Base-by-base conservation (phyloP, 2,888 invertebrate species). In the Sympetrum striolatum region DNA sequence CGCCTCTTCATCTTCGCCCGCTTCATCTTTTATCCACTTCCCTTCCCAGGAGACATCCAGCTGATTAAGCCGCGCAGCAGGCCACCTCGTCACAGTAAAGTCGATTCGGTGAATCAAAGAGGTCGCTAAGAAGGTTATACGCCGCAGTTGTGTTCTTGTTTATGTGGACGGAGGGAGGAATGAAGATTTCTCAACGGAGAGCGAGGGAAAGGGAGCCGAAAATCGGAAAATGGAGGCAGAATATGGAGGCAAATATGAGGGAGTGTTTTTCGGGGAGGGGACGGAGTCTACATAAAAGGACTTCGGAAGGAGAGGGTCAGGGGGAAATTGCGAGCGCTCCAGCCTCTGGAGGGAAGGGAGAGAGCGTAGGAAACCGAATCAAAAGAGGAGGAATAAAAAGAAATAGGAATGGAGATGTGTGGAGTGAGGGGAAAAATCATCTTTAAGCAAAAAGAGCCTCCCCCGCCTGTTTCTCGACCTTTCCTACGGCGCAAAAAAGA, bases 31-130 rank as follows among this genome's bases (percentile, higher is more conserved):
- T 73, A 73, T 73, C 73, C 25, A 64, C 64, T 64, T 64, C 22
- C 39, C 37, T 60, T 64, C 86, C 60, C n/a, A 25, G 86, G 37
- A 37, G 86, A 60, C 60, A 37, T 37, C 60, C 60, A 15, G 86
- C 86, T 86, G 86, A 86, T 86, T 86, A 86, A 86, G 60, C 39
- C 86, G 25, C 82, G 22, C 82, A 25, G 48, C 58, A 39, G 64
- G 86, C 60, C 25, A 82, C 82, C 86, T 58, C 25, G 82, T 64
- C 86, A 60, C 60, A n/a, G 37, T 12, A 39, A 22, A 60, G 60
- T 37, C 37, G 60, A 86, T 60, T 86, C 60, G 22, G 58, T 64
- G 64, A 86, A 86, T 86, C 86, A 86, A 86, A 86, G 86, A 86
- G 37, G 22, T 60, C 39, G 60, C 35, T 22, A 60, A 37, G 60